A percentile compares a stretch with the other conserved stretches of the same genome.
phyloP scores from a whole-genome alignment of 2,888 invertebrate genomes.

The Harmothoe impar region DNA sequence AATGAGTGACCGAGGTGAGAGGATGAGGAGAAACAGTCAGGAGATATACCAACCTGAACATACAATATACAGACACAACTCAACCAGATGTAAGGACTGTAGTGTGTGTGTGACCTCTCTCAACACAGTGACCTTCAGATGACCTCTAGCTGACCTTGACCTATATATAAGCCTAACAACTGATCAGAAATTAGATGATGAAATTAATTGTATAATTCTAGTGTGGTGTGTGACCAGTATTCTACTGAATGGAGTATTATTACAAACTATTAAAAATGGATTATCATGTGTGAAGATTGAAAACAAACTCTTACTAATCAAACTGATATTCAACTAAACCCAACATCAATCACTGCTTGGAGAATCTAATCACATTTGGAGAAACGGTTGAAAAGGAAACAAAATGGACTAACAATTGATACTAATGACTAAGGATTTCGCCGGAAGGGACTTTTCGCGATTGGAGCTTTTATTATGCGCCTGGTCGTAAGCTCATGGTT shows the following conservation, averaged over 20 bases:
- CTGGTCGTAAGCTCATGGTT: slow-evolving; percentile 11
- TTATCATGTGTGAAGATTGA: too few relatives aligned
- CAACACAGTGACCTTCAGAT: neutral
- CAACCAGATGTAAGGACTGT: slow-evolving; percentile 5
- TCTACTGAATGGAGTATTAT: neutral
- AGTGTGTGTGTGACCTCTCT: slow-evolving; percentile 12
- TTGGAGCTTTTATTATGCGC: too few relatives aligned
- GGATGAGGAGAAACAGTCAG: slow-evolving; percentile 2
- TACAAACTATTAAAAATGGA: neutral
- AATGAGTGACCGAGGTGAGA: neutral
- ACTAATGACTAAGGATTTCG: neutral
- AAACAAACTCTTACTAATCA: neutral
- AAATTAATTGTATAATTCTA: too few relatives aligned
- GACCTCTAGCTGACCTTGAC: slow-evolving; percentile 12
- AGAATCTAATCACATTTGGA: neutral
- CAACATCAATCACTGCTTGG: neutral
- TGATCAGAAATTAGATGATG: neutral
- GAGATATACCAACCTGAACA: slow-evolving; percentile 4
- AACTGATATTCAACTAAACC: neutral
- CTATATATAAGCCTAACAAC: neutral
- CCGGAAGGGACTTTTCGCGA: neutral
- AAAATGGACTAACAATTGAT: too few relatives aligned
- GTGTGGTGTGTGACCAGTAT: too few relatives aligned
- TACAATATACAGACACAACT: neutral
- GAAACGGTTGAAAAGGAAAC: neutral